Evolutionary conservation across 1,140 invertebrate genomes (phyloP).

Genomic region (Cydia fagiglandana): DNA sequence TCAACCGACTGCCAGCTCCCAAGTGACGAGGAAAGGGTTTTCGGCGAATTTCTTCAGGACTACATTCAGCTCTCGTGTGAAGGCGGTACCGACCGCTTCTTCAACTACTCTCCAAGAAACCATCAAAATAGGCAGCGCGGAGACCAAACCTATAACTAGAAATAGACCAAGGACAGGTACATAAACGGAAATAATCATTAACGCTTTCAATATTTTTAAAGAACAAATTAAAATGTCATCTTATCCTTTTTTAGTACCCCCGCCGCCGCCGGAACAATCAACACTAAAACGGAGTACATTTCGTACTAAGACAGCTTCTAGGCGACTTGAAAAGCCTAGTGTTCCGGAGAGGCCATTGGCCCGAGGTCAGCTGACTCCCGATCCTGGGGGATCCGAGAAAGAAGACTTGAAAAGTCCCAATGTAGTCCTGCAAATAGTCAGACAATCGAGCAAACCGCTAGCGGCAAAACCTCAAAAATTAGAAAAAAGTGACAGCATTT

Average conservation of each 20-base stretch:
- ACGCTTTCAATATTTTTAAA: background rate
- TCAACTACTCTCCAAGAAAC: constrained; percentile 55
- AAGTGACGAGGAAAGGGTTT: constrained; percentile 47
- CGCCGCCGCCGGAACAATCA: constrained; percentile 41
- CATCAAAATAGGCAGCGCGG: constrained; percentile 74
- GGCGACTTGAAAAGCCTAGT: constrained; percentile 40
- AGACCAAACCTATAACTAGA: constrained; percentile 74
- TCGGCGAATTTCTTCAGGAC: constrained; percentile 71
- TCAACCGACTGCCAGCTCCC: constrained; percentile 38
- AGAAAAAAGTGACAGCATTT: constrained; percentile 48
- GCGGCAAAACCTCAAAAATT: constrained; percentile 44
- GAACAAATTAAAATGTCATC: background rate
- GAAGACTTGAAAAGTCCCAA: constrained; percentile 55
- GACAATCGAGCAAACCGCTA: constrained; percentile 49
- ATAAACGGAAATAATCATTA: background rate
- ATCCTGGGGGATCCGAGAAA: constrained; percentile 49
- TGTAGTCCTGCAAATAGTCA: constrained; percentile 65
- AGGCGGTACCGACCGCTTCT: constrained; percentile 61
- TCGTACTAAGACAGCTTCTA: constrained; percentile 45
- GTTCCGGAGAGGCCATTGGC: constrained; percentile 47
- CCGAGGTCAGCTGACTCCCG: constrained; percentile 47
- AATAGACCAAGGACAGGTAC: constrained; percentile 70
- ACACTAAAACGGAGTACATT: constrained; percentile 46
- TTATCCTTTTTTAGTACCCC: constrained; percentile 41
- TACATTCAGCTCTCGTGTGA: constrained; percentile 71